Evolutionary conservation across 2,888 invertebrate genomes (phyloP).

Genomic region (Melanostoma mellinum): DNA sequence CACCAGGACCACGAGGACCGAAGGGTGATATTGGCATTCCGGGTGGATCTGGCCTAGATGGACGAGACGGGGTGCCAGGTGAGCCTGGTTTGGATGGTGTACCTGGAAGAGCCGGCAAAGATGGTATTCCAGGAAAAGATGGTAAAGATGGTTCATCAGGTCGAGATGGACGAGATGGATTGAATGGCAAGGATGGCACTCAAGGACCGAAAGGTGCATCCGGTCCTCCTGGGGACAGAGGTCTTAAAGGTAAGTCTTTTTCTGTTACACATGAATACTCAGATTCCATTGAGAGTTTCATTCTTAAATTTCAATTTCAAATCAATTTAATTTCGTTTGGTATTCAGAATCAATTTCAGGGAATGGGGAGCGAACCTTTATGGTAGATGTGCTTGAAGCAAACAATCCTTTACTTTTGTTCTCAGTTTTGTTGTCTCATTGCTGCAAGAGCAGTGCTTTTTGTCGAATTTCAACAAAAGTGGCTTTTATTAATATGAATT

Average conservation of each 20-base stretch:
- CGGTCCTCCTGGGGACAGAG: constrained; percentile 87
- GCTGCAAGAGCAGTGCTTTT: too few species aligned
- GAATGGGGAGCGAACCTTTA: too few species aligned
- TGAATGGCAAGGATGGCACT: constrained; percentile 85
- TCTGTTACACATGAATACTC: too few species aligned
- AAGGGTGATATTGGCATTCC: constrained; percentile 85
- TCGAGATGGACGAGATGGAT: constrained; percentile 84
- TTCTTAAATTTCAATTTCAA: too few species aligned
- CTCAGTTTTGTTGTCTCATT: too few species aligned
- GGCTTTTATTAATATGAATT: too few species aligned
- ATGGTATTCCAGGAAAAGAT: constrained; percentile 89
- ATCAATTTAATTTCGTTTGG: too few species aligned
- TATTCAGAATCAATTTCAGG: too few species aligned
- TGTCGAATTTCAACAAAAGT: too few species aligned
- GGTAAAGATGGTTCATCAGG: constrained; percentile 87
- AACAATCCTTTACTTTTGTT: too few species aligned
- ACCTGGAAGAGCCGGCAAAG: constrained; percentile 92
- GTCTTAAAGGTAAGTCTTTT: constrained; percentile 84
- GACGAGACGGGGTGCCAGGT: constrained; percentile 94
- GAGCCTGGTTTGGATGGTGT: constrained; percentile 93
- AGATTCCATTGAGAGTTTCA: too few species aligned
- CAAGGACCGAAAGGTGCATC: constrained; percentile 87
- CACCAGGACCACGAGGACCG: constrained; percentile 79
- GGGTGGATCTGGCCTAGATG: constrained; percentile 90
- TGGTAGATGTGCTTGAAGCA: too few species aligned